These are phyloP conservation scores for Sisyra nigra DNA, from an alignment of 2,888 invertebrate species.

Conservation along the genomic window DNA sequence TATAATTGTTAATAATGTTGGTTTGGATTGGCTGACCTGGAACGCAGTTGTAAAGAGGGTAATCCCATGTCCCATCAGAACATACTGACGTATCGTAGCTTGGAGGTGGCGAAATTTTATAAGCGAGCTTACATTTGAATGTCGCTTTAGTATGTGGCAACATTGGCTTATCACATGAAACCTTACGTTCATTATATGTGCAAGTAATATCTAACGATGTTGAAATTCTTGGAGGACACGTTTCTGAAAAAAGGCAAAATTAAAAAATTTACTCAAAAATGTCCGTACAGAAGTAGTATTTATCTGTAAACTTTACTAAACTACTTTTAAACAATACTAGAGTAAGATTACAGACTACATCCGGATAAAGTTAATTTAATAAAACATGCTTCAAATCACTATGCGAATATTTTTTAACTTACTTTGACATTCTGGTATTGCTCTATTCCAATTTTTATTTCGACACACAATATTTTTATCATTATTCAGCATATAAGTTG, in stretches of 20 bases:
- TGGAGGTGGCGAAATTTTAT: neutral
- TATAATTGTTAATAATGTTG: neutral
- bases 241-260: neutral
- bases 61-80: constrained; percentile 10
- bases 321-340: too few relatives aligned
- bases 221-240: neutral
- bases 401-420: neutral
- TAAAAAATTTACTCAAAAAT: too few relatives aligned
- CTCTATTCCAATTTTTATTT: constrained; percentile 3
- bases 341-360: too few relatives aligned
- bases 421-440: neutral
- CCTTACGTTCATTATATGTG: neutral
- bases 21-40: constrained; percentile 9
- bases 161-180: neutral
- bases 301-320: too few relatives aligned
- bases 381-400: too few relatives aligned
- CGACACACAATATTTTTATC: neutral
- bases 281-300: too few relatives aligned
- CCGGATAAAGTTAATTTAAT: too few relatives aligned
- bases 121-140: neutral
- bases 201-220: neutral
- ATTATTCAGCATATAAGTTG: neutral
- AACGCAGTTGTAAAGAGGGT: constrained; percentile 5
- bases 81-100: constrained; percentile 4
- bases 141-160: neutral